Percentiles rank a stretch among this genome's conserved stretches.
Evolutionary conservation across 2,113 vertebrate species (phyloP).

Genomic region (Phodopus roborovskii): DNA sequence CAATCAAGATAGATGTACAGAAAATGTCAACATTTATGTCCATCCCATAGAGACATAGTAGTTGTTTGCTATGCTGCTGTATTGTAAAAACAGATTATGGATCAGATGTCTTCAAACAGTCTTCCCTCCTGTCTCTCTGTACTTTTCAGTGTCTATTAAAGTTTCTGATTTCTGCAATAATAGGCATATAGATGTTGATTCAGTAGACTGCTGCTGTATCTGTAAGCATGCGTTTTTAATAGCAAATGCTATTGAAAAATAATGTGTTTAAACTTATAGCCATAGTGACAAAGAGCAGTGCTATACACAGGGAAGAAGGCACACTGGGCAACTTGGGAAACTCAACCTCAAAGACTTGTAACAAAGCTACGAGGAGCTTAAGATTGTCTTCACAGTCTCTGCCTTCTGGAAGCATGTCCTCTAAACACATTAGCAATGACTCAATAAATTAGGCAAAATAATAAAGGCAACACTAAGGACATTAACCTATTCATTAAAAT

Average conservation of each 20-base stretch:
- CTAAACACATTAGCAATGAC: not conserved
- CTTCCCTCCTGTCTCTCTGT: not conserved
- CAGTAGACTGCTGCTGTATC: not conserved
- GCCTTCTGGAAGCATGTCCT: not conserved
- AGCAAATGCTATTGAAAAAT: not conserved
- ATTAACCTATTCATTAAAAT: not conserved
- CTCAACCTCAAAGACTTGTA: not conserved
- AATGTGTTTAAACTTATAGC: not conserved
- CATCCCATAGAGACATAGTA: not conserved
- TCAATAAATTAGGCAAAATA: not conserved
- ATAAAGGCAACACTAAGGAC: not conserved
- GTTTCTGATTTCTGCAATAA: conserved; percentile 17
- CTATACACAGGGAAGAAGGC: not conserved
- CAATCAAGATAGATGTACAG: not conserved
- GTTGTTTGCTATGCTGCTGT: not conserved
- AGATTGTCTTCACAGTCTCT: not conserved
- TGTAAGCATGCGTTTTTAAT: not conserved
- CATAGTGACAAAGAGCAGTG: not conserved
- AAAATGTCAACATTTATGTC: not conserved
- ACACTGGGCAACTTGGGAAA: not conserved
- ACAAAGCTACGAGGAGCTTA: not conserved
- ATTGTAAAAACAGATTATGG: not conserved
- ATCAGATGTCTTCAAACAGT: not conserved
- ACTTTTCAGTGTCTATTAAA: not conserved
- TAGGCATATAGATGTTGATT: not conserved